These are phyloP conservation scores for Azemiops feae DNA, from an alignment of 2,113 vertebrate genomes.

Conservation along the genomic window DNA sequence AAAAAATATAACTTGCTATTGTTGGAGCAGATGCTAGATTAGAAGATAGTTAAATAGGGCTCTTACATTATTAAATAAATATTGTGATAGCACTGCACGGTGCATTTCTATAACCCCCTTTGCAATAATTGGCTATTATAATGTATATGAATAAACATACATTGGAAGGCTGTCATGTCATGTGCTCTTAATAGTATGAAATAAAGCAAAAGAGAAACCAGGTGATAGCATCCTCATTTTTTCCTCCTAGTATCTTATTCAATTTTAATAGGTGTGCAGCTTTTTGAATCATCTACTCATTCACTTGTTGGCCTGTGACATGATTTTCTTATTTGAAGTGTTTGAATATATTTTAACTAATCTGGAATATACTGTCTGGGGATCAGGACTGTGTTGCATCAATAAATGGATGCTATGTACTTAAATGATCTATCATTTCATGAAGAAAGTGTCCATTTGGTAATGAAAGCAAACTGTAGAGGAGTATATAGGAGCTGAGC, in stretches of 20 bases:
- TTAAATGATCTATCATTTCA: not conserved
- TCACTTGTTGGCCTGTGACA: not conserved
- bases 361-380: not conserved
- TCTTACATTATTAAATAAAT: not conserved
- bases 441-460: not conserved
- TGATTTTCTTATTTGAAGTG: not conserved
- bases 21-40: not conserved
- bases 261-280: not conserved
- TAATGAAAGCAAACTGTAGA: not conserved
- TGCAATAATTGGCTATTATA: not conserved
- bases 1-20: not conserved
- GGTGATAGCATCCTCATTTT: not conserved
- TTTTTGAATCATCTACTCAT: not conserved
- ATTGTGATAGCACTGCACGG: not conserved
- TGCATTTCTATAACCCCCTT: not conserved
- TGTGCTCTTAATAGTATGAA: not conserved
- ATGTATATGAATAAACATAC: not conserved
- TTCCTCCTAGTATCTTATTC: not conserved
- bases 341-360: not conserved
- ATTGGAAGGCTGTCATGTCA: not conserved
- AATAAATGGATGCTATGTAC: not conserved
- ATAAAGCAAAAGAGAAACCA: not conserved
- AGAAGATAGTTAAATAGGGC: not conserved
- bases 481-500: not conserved
- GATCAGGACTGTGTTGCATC: not conserved